These are phyloP conservation scores for Lucinisca nassula DNA, from an alignment of 2,888 invertebrate species.

Conservation along the genomic window DNA sequence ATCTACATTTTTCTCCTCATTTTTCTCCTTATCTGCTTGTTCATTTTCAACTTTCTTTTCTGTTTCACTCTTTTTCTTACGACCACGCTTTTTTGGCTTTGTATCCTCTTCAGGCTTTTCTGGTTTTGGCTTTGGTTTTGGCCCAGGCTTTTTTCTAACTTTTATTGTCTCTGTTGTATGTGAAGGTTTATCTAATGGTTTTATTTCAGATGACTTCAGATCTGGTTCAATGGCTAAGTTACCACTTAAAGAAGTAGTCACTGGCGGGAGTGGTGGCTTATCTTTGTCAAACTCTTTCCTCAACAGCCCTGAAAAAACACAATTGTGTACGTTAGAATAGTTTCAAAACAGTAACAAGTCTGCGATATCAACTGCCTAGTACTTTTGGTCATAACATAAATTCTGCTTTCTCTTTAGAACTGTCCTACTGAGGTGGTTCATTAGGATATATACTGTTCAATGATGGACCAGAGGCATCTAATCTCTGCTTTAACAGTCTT, in stretches of 20 bases:
- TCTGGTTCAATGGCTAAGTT: conserved; percentile 14
- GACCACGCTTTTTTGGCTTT: conserved; percentile 48
- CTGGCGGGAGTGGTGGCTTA: conserved; percentile 65
- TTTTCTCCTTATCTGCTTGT: conserved; percentile 24
- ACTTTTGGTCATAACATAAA: too few relatives aligned
- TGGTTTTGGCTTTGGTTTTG: conserved; percentile 64
- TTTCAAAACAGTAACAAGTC: too few relatives aligned
- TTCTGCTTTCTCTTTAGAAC: too few relatives aligned
- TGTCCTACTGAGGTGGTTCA: too few relatives aligned
- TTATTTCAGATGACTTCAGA: conserved; percentile 32
- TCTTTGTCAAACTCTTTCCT: conserved; percentile 64
- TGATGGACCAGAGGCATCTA: too few relatives aligned
- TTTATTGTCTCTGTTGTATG: conserved; percentile 40
- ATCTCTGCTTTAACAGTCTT: too few relatives aligned
- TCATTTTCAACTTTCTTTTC: conserved; percentile 44
- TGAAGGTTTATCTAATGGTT: conserved; percentile 22
- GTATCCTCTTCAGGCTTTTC: conserved; percentile 43
- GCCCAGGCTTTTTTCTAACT: conserved; percentile 61
- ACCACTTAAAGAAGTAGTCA: conserved; percentile 43
- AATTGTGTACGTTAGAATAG: too few relatives aligned
- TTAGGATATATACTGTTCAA: too few relatives aligned
- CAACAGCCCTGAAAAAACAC: conserved; percentile 59
- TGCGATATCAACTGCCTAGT: too few relatives aligned
- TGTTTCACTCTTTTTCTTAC: conserved; percentile 53
- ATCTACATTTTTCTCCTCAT: conserved; percentile 48